phyloP scores from a whole-genome alignment of 2,797 vertebrate species.

The Xiphophorus birchmanni region DNA sequence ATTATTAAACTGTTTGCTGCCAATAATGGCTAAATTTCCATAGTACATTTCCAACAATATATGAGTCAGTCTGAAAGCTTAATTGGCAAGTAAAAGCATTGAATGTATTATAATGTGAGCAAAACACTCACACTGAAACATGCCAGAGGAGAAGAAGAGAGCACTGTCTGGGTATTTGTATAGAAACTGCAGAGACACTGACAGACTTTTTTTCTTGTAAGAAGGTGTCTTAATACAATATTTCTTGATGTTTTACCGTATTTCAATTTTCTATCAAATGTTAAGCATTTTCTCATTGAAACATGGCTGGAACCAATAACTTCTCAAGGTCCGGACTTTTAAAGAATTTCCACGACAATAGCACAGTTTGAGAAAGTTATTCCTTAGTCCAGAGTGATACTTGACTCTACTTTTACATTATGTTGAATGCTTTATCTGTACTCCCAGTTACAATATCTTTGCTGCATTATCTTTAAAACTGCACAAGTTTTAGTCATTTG shows the following conservation, averaged over 20 bases:
- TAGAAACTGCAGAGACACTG: constrained; percentile 49
- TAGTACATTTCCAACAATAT: constrained; percentile 70
- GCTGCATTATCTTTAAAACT: constrained; percentile 8
- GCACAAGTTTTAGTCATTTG: constrained; percentile 2
- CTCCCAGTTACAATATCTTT: constrained; percentile 2
- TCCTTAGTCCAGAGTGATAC: constrained; percentile 14
- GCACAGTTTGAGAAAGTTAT: constrained; percentile 17
- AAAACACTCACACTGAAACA: constrained; percentile 84
- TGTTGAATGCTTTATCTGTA: constrained; percentile 9
- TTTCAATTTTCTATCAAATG: constrained; percentile 27
- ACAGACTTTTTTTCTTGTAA: constrained; percentile 66
- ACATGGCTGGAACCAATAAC: constrained; percentile 22
- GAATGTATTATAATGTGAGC: constrained; percentile 86
- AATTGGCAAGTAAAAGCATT: constrained; percentile 79
- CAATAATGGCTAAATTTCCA: constrained; percentile 75
- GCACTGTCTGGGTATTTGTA: constrained; percentile 75
- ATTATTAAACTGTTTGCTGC: constrained; percentile 70
- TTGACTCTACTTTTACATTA: constrained; percentile 8
- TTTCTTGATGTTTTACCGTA: constrained; percentile 52
- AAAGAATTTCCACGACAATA: constrained; percentile 5
- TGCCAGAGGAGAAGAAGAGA: constrained; percentile 58
- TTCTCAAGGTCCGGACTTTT: constrained; percentile 15
- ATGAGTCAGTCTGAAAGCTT: constrained; percentile 77
- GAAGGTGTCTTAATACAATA: constrained; percentile 21
- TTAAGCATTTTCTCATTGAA: constrained; percentile 18